A percentile compares a stretch with the other conserved stretches of the same genome.
Evolutionary conservation across 2,797 vertebrate species (phyloP).

Genomic region (Enteromius anoplus): DNA sequence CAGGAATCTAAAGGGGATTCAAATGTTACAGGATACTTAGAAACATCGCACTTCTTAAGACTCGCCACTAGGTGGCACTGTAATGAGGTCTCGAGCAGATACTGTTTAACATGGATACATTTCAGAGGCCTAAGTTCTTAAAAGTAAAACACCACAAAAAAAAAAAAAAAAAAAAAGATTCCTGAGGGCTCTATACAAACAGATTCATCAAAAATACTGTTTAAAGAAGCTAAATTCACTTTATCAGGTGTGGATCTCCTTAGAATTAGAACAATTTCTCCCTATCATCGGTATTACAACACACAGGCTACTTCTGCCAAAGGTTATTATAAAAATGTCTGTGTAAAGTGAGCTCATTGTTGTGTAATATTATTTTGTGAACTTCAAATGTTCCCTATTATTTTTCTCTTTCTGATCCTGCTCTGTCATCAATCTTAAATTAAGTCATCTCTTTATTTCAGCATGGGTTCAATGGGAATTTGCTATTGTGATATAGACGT

Average conservation of each 20-base stretch:
- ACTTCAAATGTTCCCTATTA: not conserved
- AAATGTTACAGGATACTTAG: not conserved
- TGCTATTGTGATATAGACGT: conserved; percentile 13
- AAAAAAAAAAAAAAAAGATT: conserved; percentile 9
- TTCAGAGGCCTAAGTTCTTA: conserved; percentile 34
- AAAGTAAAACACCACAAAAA: conserved; percentile 18
- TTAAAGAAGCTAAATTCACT: not conserved
- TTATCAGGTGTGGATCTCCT: not conserved
- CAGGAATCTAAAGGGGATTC: not conserved
- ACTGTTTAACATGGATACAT: not conserved
- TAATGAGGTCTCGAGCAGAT: conserved; percentile 2
- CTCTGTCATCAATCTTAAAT: not conserved
- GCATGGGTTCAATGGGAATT: conserved; percentile 13
- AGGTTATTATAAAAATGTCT: not conserved
- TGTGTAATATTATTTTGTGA: not conserved
- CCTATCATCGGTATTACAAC: not conserved
- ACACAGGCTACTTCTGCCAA: not conserved
- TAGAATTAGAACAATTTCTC: not conserved
- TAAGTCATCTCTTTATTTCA: not conserved
- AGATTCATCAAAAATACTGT: not conserved
- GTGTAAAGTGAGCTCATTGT: not conserved
- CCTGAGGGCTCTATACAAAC: conserved; percentile 43
- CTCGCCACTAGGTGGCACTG: conserved; percentile 29
- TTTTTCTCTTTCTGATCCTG: not conserved
- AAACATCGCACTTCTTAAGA: not conserved